Evolutionary conservation across 2,797 vertebrate species (phyloP), one percentile per base, ranked within the genome.

Genomic region (Phataginus tetradactyla): DNA sequence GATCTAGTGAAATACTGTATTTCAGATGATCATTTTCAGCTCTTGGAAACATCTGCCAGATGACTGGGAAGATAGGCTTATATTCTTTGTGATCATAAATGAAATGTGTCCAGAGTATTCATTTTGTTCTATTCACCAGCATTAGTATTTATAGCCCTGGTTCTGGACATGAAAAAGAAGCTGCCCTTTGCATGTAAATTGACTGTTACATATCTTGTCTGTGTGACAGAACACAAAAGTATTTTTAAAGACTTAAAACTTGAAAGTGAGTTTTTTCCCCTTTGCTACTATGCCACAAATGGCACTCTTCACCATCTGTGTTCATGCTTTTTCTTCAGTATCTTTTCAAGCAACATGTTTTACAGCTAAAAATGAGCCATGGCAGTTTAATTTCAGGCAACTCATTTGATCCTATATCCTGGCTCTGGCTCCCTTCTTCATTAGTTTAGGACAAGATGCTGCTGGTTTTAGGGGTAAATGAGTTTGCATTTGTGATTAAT

Each of bases 331-430:
- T 69, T 77, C 90, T 92, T 93, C 21, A 23, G 81, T 88, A 72
- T 83, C 78, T 95, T 96, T 96, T 78, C 83, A 97, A 97, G 80
- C 78, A 94, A 42, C 64, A 23, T 84, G 74, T 77, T 96, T 94
- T 94, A 89, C 75, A 64, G 87, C 94, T 93, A 90, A 96, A 87
- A 96, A 68, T 68, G 86, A 97, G 66, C 79, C 21, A 0, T 55
- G 51, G n/a, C 69, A 63, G 42, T 91, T 96, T 89, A 89, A 68
- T 90, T 94, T 69, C 45, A 69, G 71, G 71, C 59, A 74, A 55
- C 69, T 87, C 71, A 72, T 86, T 94, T 80, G 90, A 49, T 75
- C 49, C 55, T 45, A 10, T 37, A 12, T 37, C 69, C 81, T 86
- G 78, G 81, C 79, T 81, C 27, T 74, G n/a, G 4, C 71, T 94